Evolutionary conservation across 2,797 vertebrate genomes (phyloP).

Genomic region (Okamejei kenojei): DNA sequence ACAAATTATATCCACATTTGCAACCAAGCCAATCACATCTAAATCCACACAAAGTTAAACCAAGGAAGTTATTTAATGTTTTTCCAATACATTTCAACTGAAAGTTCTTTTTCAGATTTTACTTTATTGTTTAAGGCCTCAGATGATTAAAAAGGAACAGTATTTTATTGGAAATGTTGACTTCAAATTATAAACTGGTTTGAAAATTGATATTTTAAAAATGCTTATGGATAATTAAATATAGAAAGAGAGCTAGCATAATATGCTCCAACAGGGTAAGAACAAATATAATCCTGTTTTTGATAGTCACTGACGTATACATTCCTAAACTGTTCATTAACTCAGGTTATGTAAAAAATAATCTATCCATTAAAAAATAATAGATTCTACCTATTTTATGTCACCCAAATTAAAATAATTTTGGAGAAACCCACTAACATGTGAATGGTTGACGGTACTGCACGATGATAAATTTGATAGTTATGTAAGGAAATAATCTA

Average conservation of each 20-base stretch:
- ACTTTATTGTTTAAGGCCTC: constrained; percentile 16
- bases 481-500: background rate
- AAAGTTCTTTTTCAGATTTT: background rate
- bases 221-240: background rate
- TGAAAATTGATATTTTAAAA: background rate
- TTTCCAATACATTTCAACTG: background rate
- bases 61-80: background rate
- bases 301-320: background rate
- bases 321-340: background rate
- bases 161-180: background rate
- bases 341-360: background rate
- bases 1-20: background rate
- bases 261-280: background rate
- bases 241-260: background rate
- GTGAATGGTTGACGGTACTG: background rate
- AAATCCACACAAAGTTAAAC: background rate
- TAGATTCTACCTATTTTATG: background rate
- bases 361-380: background rate
- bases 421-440: background rate
- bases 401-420: background rate
- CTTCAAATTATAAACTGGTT: background rate
- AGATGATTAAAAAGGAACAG: background rate
- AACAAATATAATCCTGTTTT: background rate
- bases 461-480: background rate
- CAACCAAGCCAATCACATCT: background rate